These are phyloP conservation scores for Leptopilina myrica DNA, from an alignment of 2,888 invertebrate species.

Conservation along the genomic window DNA sequence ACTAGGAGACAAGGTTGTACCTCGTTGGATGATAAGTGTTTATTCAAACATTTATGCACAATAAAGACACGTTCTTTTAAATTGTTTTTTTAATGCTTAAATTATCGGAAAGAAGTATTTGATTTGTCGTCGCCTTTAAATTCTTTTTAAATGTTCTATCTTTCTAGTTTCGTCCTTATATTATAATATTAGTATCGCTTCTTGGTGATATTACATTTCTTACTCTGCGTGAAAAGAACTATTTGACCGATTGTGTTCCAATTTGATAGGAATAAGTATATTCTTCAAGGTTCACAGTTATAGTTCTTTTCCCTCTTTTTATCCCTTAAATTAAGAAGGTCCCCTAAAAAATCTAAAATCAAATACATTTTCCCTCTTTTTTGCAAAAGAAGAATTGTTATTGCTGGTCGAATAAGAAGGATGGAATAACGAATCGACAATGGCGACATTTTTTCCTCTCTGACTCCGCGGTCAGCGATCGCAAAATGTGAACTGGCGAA, in stretches of 20 bases:
- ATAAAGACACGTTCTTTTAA: conserved; percentile 30
- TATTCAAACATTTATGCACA: conserved; percentile 49
- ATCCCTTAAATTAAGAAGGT: too few species aligned
- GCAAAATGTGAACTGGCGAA: conserved; percentile 38
- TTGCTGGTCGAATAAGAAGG: conserved; percentile 5
- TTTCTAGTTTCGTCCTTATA: too few species aligned
- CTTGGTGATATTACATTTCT: too few species aligned
- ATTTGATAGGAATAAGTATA: too few species aligned
- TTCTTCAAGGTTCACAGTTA: too few species aligned
- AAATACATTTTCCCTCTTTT: neutral
- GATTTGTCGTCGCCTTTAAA: too few species aligned
- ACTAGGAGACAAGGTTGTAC: conserved; percentile 10
- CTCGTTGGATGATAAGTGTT: conserved; percentile 51
- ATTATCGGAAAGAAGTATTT: too few species aligned
- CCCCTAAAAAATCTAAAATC: too few species aligned
- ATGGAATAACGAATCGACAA: conserved; percentile 41
- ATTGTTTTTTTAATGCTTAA: neutral
- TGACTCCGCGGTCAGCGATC: conserved; percentile 40
- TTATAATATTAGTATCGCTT: too few species aligned
- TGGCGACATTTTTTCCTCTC: conserved; percentile 33
- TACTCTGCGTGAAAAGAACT: too few species aligned
- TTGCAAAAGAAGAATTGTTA: conserved; percentile 5
- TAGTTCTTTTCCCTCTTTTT: neutral
- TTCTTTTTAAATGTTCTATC: too few species aligned
- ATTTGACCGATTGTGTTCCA: too few species aligned